Evolutionary conservation across 1,140 invertebrate species (phyloP).

Genomic region (Diachasmimorpha longicaudata): DNA sequence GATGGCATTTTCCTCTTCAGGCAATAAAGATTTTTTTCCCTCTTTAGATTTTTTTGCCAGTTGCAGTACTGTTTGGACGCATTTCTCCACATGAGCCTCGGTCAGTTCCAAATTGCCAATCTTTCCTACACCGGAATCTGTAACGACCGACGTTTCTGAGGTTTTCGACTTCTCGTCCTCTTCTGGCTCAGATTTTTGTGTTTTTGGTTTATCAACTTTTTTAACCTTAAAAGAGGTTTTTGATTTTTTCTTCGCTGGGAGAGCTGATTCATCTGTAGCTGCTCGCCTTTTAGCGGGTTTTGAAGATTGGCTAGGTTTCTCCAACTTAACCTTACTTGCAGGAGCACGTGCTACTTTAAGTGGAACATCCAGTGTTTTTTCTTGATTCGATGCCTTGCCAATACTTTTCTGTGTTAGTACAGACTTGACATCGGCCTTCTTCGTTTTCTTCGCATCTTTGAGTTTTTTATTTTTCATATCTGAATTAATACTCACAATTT

Average conservation of each 20-base stretch:
- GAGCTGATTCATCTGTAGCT: background rate
- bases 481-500: too few species aligned
- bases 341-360: background rate
- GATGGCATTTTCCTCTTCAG: conserved; percentile 47
- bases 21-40: conserved; percentile 51
- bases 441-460: too few species aligned
- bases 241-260: background rate
- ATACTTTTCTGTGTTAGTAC: background rate
- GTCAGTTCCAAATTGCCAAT: conserved; percentile 26
- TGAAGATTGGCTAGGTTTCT: background rate
- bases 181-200: background rate
- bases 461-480: too few species aligned
- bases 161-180: background rate
- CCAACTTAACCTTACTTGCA: background rate
- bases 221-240: background rate
- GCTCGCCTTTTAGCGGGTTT: background rate
- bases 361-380: background rate
- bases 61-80: conserved; percentile 41
- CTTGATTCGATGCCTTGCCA: background rate
- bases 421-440: too few species aligned
- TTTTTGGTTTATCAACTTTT: background rate
- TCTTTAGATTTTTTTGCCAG: conserved; percentile 37
- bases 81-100: conserved; percentile 40
- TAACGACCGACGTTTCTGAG: background rate
- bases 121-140: too few species aligned